phyloP scores from a whole-genome alignment of 2,797 vertebrate species.

The Myoxocephalus aenaeus region DNA sequence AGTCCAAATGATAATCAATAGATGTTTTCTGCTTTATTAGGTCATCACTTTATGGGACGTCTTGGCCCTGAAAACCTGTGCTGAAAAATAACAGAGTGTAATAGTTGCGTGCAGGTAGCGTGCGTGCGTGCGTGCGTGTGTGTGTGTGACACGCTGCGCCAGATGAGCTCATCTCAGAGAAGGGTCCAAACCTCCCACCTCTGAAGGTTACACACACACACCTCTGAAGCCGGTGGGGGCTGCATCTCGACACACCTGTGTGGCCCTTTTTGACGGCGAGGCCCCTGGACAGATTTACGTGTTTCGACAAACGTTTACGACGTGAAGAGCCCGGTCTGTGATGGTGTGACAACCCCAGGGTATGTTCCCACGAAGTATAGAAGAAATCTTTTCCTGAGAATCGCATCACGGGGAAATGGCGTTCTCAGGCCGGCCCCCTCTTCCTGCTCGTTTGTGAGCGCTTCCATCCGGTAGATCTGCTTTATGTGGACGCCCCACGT shows the following conservation, averaged over 20 bases:
- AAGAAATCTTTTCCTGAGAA: not conserved
- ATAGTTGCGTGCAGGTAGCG: too few species aligned
- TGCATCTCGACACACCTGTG: constrained; percentile 13
- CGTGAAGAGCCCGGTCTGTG: constrained; percentile 6
- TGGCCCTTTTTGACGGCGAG: not conserved
- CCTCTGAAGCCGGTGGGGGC: not conserved
- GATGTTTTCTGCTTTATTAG: not conserved
- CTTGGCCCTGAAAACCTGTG: not conserved
- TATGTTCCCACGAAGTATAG: not conserved
- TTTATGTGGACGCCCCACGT: constrained; percentile 31
- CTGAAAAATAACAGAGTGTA: too few species aligned
- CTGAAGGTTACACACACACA: constrained; percentile 26
- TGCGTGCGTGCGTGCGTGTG: too few species aligned
- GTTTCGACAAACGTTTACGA: constrained; percentile 19
- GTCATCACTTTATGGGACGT: not conserved
- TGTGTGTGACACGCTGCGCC: constrained; percentile 10
- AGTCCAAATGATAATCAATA: not conserved
- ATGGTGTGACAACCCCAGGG: not conserved
- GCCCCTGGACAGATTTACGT: constrained; percentile 11
- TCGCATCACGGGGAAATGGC: not conserved
- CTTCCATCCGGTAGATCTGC: constrained; percentile 22
- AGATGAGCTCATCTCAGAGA: constrained; percentile 59
- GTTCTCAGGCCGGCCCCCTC: not conserved
- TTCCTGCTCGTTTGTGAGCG: not conserved
- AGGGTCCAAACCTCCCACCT: constrained; percentile 38